Evolutionary conservation across 2,888 invertebrate genomes (phyloP), one percentile per base, ranked within the genome.

Genomic region (Eulithis testata): DNA sequence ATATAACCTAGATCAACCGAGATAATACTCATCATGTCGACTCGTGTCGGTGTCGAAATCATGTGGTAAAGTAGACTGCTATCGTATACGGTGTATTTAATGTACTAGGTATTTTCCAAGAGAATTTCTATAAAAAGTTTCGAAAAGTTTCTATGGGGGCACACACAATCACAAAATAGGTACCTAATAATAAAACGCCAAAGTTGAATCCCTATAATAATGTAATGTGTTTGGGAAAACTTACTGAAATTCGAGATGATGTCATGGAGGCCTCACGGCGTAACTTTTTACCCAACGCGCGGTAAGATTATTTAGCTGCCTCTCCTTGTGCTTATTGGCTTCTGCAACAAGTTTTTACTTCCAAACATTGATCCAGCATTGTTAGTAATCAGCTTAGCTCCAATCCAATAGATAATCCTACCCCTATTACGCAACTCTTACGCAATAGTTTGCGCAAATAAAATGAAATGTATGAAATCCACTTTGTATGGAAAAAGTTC

Each of bases 331-430:
- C 21, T 21, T 21, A 60, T 14, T 66, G 53, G 50, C 70, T 40
- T 40, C 45, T 9, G 45, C n/a, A 45, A n/a, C 45, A 45, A 73
- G 73, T 79, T 78, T 79, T 77, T 81, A 79, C 82, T 79, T 77
- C 74, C 71, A 74, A 72, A 77, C 76, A 78, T 81, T 77, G 77
- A 80, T 76, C 76, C 80, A 76, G 69, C 69, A 65, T 70, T 77
- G 74, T 80, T 78, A 66, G 73, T 76, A 76, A 78, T 77, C 78
- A 78, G 77, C 77, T 80, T 72, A 74, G 74, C 79, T 66, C 50
- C 27, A 50, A 37, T 11, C 63, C 63, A 54, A 59, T 59, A 40
- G 56, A 45, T 27, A 55, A 62, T 60, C 51, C 50, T 6, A 5
- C 40, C 40, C 8, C 9, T 40, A 40, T 40, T 9, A 40, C 40